Base-by-base conservation (phyloP, 2,113 vertebrate species). In the Nothobranchius kuhntae region DNA sequence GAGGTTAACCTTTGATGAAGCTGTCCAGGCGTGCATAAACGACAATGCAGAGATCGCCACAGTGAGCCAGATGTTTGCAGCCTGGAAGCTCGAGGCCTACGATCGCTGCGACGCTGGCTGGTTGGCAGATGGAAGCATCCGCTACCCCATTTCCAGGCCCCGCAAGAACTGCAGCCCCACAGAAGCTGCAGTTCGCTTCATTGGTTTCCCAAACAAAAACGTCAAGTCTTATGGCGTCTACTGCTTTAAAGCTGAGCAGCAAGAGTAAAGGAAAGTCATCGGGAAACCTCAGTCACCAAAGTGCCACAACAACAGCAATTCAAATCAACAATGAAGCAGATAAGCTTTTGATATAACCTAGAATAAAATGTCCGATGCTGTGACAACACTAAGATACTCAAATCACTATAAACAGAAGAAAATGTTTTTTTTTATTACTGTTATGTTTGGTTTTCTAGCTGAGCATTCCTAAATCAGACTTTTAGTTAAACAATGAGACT, bases 61-160 rank as follows among this genome's bases (percentile, higher is more conserved):
- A 84, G 96, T 98, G 67, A 94, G 96, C 60, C 97, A 99, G 77
- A 95, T 99, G 1, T 98, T 92, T 4, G 90, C 96, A 0, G 97
- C 98, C 76, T 99, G 98, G 97, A 96, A 97, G 80, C 91, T 98
- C 1, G 91, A 94, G 26, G 93, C 91, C 11, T 99, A 95, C 0
- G 97, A 99, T 73, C 96, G 96, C 13, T 99, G 98, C 0, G 97
- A 98, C 7, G 94, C 95, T 0, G 98, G 98, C 80, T 99, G 97
- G 98, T 58, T 99, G 88, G 96, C 95, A 0, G 98, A 99, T 0
- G 96, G 96, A 89, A 99, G 97, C 0, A 95, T 98, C 63, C 97
- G 98, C 73, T 99, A 99, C 85, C 96, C 98, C 0, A 98, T 99
- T 89, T 93, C 95, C 13, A 92, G 90, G 71, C 96, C 98, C 0